These are phyloP conservation scores for Rachycentron canadum DNA, from an alignment of 2,797 vertebrate genomes.

Conservation along the genomic window DNA sequence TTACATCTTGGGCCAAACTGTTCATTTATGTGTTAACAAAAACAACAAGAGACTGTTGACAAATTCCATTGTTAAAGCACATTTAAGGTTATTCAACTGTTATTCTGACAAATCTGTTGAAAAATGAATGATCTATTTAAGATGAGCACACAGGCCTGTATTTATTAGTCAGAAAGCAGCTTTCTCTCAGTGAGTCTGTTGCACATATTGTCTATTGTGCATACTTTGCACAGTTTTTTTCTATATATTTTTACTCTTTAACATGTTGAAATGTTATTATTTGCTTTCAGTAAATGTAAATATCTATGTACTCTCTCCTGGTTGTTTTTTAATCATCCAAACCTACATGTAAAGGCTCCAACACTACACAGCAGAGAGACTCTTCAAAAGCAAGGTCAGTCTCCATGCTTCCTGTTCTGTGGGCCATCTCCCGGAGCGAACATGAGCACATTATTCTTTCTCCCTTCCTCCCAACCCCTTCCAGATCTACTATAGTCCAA, in stretches of 20 bases:
- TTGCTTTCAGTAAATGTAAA: constrained; percentile 64
- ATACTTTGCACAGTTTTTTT: constrained; percentile 27
- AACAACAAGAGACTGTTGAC: neutral
- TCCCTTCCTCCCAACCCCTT: constrained; percentile 29
- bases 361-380: neutral
- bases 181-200: constrained; percentile 22
- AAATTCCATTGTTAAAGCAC: neutral
- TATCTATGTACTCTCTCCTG: constrained; percentile 19
- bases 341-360: neutral
- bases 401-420: constrained; percentile 33
- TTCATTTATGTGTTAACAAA: neutral
- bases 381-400: constrained; percentile 21
- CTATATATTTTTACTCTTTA: constrained; percentile 15
- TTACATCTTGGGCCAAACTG: constrained; percentile 16
- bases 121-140: constrained; percentile 31
- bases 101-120: constrained; percentile 39
- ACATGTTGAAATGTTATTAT: constrained; percentile 32
- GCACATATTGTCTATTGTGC: constrained; percentile 12
- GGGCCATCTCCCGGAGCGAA: constrained; percentile 20
- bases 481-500: constrained; percentile 28
- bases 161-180: constrained; percentile 41
- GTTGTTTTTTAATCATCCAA: constrained; percentile 15
- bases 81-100: constrained; percentile 16
- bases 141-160: constrained; percentile 30
- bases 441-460: constrained; percentile 16